Base-by-base conservation (phyloP, 2,888 invertebrate species). In the Seira ritae region DNA sequence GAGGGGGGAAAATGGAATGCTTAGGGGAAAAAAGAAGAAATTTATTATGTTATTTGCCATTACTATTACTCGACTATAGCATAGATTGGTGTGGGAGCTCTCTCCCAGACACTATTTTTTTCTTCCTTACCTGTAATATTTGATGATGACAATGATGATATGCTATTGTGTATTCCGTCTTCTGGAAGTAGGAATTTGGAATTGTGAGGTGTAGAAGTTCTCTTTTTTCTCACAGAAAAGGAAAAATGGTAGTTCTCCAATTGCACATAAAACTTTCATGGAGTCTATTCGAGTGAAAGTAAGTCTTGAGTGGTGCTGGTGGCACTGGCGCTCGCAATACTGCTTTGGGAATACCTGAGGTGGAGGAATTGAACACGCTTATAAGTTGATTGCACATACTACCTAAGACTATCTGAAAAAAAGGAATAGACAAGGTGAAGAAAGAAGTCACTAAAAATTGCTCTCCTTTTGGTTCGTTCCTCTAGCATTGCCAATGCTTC, bases 241-340 rank as follows among this genome's bases (percentile, higher is more conserved):
- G 12, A n/a, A 50, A 50, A 50, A 50, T 50, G 50, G 50, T 50
- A 50, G 50, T 50, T 50, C 66, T 74, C 66, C 66, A 74, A 74
- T 74, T 74, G 65, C 20, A 65, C 74, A 74, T 74, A 65, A 74
- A 74, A 74, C 66, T 74, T 74, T 74, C 74, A 74, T 74, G 74
- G 62, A 50, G 50, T 50, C 50, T 50, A 50, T 50, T 50, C 50
- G 15, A 50, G 50, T n/a, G 50, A 50, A n/a, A 50, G 50, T 50
- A 50, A 50, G 50, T 50, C 50, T 50, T 50, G 50, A 50, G 50
- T 50, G 50, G 50, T 50, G 50, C 50, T 50, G 17, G 15, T 50
- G 50, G 50, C 50, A 50, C 50, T 12, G 12, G 12, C 42, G 42
- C n/a, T 31, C 31, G 50, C 50, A 50, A 12, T 50, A n/a, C 50